A percentile compares a stretch with the other conserved stretches of the same genome.
Evolutionary conservation across 2,113 vertebrate genomes (phyloP).

Genomic region (Leptodactylus fuscus): DNA sequence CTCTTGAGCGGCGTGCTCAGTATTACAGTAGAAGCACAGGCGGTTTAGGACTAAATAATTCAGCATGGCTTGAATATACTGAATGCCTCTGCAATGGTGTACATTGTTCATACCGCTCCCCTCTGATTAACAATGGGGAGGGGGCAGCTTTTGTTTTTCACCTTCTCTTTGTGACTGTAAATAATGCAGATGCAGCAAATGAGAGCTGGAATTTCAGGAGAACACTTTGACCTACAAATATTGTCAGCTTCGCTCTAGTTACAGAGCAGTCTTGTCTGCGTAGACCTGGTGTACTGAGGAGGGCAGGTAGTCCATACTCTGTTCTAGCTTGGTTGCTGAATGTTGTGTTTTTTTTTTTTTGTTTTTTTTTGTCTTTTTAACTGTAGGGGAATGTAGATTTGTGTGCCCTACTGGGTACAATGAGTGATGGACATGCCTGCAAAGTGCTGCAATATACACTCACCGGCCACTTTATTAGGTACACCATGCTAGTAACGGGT

Average conservation of each 20-base stretch:
- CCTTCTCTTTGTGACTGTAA: conserved; percentile 64
- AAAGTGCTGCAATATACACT: too few relatives aligned
- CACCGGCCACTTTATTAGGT: too few relatives aligned
- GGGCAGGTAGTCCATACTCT: not conserved
- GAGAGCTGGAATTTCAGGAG: conserved; percentile 65
- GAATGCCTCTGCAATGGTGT: conserved; percentile 26
- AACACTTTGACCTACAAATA: conserved; percentile 62
- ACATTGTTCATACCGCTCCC: conserved; percentile 55
- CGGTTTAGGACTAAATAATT: conserved; percentile 43
- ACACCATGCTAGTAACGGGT: too few relatives aligned
- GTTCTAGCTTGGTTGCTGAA: not conserved
- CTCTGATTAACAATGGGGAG: conserved; percentile 47
- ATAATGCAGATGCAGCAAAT: conserved; percentile 62
- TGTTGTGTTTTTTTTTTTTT: too few relatives aligned
- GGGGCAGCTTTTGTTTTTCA: conserved; percentile 55
- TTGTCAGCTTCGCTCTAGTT: conserved; percentile 62
- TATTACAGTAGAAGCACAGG: not conserved
- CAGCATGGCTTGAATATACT: conserved; percentile 19
- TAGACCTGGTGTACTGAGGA: not conserved
- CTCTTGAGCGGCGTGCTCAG: not conserved
- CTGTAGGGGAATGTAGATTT: too few relatives aligned
- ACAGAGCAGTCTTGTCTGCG: not conserved
- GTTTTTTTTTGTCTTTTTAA: too few relatives aligned
- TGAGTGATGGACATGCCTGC: too few relatives aligned
- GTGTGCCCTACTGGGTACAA: too few relatives aligned